Evolutionary conservation across 2,888 invertebrate genomes (phyloP), one percentile per base, ranked within the genome.

Genomic region (Andrena dorsata): DNA sequence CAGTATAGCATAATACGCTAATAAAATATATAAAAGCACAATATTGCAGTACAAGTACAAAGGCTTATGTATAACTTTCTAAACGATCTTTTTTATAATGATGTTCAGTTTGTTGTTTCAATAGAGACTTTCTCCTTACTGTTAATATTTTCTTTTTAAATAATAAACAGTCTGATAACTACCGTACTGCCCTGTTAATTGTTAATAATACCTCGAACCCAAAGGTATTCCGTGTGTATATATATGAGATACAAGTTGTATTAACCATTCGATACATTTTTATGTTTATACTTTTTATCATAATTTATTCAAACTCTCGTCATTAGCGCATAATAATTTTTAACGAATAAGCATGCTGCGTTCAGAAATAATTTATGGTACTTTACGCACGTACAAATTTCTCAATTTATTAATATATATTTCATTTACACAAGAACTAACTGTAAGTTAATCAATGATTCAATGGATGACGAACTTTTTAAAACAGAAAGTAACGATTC

Each of bases 341-440:
- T 41, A 60, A 73, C 8, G 8, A 53, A 58, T 66, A 72, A 60
- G 32, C 61, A 60, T 65, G 68, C 16, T 69, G 23, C 69, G 69
- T 8, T 78, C 51, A 20, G 16, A 63, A 35, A 56, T 80, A 56
- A 69, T 26, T 65, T 76, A 68, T 20, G 28, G 58, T 26, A 64
- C n/a, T 49, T 13, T 20, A 68, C 72, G 30, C 28, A 35, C 56
- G 51, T 76, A 85, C 74, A 83, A 83, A 69, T 73, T 79, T 82
- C 82, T 79, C 73, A 49, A 64, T 88, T 88, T 88, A 88, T 88
- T 88, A 83, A 86, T 88, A 88, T 88, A 88, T 75, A 75, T 51
- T 83, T 83, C 53, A 58, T 84, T 81, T 86, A 88, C 83, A 86
- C 63, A 78, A 66, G 58, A 66, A 82, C 1, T 41, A 86, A 80